phyloP scores from a whole-genome alignment of 2,888 invertebrate genomes.

The Agapostemon virescens region DNA sequence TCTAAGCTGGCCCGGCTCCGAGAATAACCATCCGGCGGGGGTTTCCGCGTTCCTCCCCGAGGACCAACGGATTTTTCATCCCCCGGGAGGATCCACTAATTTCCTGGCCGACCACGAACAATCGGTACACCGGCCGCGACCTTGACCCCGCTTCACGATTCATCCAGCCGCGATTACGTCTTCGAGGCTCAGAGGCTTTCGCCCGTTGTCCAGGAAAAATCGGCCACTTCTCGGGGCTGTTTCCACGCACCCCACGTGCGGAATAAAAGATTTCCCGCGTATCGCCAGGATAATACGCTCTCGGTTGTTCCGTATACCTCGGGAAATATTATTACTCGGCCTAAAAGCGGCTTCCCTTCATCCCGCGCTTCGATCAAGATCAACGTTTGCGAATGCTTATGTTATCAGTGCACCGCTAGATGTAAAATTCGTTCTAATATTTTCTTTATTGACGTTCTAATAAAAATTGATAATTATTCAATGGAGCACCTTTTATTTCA shows the following conservation, averaged over 20 bases:
- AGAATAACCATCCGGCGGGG: constrained; percentile 41
- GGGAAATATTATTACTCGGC: not conserved
- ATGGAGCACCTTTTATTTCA: too few relatives aligned
- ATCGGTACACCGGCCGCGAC: not conserved
- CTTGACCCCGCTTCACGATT: not conserved
- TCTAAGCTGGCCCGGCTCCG: constrained; percentile 50
- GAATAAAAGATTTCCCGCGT: constrained; percentile 18
- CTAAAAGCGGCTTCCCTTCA: constrained; percentile 28
- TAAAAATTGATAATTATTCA: too few relatives aligned
- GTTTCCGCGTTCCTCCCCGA: constrained; percentile 21
- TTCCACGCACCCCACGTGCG: constrained; percentile 47
- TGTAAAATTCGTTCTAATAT: too few relatives aligned
- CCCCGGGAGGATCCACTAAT: not conserved
- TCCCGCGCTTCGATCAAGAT: constrained; percentile 18
- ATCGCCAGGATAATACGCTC: constrained; percentile 22
- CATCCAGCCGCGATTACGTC: constrained; percentile 11
- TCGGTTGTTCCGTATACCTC: constrained; percentile 4
- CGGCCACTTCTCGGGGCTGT: constrained; percentile 2
- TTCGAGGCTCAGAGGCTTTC: not conserved
- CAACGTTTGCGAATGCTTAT: not conserved
- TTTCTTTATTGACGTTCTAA: too few relatives aligned
- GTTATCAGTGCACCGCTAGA: too few relatives aligned
- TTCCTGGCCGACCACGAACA: constrained; percentile 5
- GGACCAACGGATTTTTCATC: constrained; percentile 35
- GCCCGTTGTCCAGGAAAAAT: not conserved